A percentile compares a stretch with the other conserved stretches of the same genome.
phyloP scores from a whole-genome alignment of 2,888 invertebrate species.

The Cephonodes hylas region DNA sequence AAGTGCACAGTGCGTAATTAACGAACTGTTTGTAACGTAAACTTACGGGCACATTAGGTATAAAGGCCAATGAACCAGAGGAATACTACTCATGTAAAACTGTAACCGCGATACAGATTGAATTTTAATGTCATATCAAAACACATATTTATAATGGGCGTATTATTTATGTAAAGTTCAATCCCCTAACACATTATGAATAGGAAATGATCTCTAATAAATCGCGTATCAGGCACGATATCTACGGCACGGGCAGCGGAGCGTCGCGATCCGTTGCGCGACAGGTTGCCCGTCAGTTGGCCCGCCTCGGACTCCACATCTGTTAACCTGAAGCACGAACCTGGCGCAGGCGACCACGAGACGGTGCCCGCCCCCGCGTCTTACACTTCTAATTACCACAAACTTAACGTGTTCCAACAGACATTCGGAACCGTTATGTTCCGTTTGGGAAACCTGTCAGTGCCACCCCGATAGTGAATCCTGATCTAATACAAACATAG shows the following conservation, averaged over 20 bases:
- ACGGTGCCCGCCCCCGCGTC: constrained; percentile 64
- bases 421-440: constrained; percentile 72
- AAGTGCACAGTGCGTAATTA: constrained; percentile 45
- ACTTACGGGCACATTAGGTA: constrained; percentile 43
- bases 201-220: constrained; percentile 53
- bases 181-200: constrained; percentile 51
- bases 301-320: constrained; percentile 54
- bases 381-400: constrained; percentile 69
- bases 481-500: constrained; percentile 46
- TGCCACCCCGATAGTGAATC: constrained; percentile 53
- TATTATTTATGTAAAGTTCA: background rate
- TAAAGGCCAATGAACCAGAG: constrained; percentile 45
- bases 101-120: background rate
- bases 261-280: constrained; percentile 75
- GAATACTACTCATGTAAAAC: background rate
- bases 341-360: constrained; percentile 54
- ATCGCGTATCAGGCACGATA: constrained; percentile 66
- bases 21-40: constrained; percentile 37
- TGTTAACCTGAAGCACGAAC: constrained; percentile 52
- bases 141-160: background rate
- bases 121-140: background rate
- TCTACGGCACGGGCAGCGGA: constrained; percentile 61
- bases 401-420: constrained; percentile 60
- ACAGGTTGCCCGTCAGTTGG: constrained; percentile 79
- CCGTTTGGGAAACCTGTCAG: constrained; percentile 74